These are phyloP conservation scores for Numenius phaeopus DNA, from an alignment of 2,797 vertebrate genomes.

Conservation along the genomic window DNA sequence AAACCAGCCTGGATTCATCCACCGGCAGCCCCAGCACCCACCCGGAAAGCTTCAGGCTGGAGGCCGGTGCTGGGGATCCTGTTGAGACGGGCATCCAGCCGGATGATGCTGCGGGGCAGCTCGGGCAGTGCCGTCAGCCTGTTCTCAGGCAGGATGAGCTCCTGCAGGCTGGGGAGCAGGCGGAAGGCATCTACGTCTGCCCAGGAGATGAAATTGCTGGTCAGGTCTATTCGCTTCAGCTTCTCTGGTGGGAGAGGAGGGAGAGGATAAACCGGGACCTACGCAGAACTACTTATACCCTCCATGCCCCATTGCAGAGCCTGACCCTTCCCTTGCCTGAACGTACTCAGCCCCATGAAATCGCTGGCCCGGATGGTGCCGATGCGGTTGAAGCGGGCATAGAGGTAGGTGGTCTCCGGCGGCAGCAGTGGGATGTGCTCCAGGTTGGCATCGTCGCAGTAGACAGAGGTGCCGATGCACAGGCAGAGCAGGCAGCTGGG, in stretches of 20 bases:
- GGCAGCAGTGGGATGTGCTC: slow-evolving; percentile 82
- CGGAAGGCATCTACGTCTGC: slow-evolving; percentile 77
- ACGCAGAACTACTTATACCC: fast-evolving
- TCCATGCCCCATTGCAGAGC: fast-evolving
- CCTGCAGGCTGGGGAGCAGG: slow-evolving; percentile 79
- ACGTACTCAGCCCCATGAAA: slow-evolving; percentile 83
- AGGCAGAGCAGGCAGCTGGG: slow-evolving; percentile 85
- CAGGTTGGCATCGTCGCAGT: slow-evolving; percentile 83
- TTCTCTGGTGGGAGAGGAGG: slow-evolving; percentile 75
- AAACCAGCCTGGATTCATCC: neutral
- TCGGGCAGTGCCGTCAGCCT: slow-evolving; percentile 77
- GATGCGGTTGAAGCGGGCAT: slow-evolving; percentile 86
- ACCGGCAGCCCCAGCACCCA: neutral
- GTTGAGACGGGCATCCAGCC: slow-evolving; percentile 82
- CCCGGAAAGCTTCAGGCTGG: slow-evolving; percentile 80
- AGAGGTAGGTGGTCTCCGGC: slow-evolving; percentile 82
- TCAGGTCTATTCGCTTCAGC: slow-evolving; percentile 84
- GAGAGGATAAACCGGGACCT: neutral
- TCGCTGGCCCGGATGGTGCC: slow-evolving; percentile 66
- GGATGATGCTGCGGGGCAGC: slow-evolving; percentile 77
- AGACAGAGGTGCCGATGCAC: slow-evolving; percentile 85
- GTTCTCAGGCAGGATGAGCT: slow-evolving; percentile 84
- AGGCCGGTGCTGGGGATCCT: slow-evolving; percentile 78
- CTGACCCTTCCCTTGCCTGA: neutral
- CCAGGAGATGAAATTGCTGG: slow-evolving; percentile 81